Evolutionary conservation across 2,113 vertebrate species (phyloP), one percentile per base, ranked within the genome.

Genomic region (Phaethon lepturus): DNA sequence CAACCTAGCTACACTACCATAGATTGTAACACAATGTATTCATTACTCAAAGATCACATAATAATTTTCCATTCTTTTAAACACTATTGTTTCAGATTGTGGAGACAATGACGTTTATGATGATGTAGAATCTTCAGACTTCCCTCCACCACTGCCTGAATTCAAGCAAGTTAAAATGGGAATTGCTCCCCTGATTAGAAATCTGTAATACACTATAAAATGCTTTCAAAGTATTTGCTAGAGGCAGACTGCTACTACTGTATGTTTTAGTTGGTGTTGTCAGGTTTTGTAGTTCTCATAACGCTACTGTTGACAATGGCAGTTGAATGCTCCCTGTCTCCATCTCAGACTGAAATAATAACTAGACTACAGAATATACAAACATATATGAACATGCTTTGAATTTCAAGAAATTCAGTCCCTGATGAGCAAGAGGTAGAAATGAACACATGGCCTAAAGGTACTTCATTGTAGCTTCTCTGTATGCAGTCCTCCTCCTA

Each of bases 41-140:
- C 16, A 16, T 2, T 59, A 56, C 20, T 80, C 17, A 68, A 44
- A 45, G 52, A 91, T 71, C 6, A 0, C 35, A 55, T 31, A 71
- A 56, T 93, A 64, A 84, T 49, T 29, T 86, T 81, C 58, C 6
- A 35, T 93, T 88, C 35, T 58, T 89, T 76, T 89, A 18, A 79
- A 94, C 2, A 5, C n/a, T 81, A 2, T 62, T 77, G 6, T 93
- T 96, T 86, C 95, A 98, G 98, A 98, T 26, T 56, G 58, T 40
- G 98, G 90, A 90, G 98, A 98, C 5, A 94, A 81, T 69, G 98
- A 99, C 38, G 98, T 99, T 81, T 99, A 99, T 17, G 99, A 99
- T 35, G 99, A 99, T 0, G 97, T 99, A 25, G 99, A 99, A 67
- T 91, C 98, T 26, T 97, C 98, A 52, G 98, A 95, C 20, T 97